Conservation (phyloP, 2,888 invertebrate genomes). For the Pinctada fucata region DNA sequence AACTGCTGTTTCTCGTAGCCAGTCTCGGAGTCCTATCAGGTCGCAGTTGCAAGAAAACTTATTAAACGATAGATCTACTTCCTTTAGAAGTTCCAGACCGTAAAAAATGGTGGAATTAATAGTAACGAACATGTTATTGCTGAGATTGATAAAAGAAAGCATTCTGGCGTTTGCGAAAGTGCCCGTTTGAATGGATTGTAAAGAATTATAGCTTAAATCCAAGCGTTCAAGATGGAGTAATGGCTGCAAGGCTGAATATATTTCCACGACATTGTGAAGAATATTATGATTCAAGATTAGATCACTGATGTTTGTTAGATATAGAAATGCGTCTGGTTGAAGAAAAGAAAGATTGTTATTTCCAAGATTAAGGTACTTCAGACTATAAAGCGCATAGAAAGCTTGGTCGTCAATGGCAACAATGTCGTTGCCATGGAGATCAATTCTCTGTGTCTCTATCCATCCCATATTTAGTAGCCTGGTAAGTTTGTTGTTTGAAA, state of each 20-base stretch:
- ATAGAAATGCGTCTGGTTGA: constrained; percentile 54
- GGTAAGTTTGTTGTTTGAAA: constrained; percentile 65
- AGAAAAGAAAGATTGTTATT: constrained; percentile 57
- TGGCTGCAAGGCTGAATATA: constrained; percentile 47
- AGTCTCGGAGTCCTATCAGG: constrained; percentile 61
- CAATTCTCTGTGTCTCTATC: constrained; percentile 53
- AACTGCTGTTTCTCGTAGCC: constrained; percentile 55
- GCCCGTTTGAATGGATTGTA: constrained; percentile 49
- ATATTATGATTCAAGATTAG: constrained; percentile 57
- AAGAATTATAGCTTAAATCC: constrained; percentile 64
- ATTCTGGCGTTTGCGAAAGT: constrained; percentile 53
- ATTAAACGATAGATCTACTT: constrained; percentile 65
- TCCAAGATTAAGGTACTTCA: constrained; percentile 59
- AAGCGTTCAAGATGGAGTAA: constrained; percentile 49
- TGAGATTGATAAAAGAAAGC: constrained; percentile 54
- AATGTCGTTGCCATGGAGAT: constrained; percentile 63
- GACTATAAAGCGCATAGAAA: constrained; percentile 60
- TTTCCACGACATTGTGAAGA: constrained; percentile 28
- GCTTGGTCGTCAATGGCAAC: constrained; percentile 53
- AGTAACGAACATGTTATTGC: constrained; percentile 54
- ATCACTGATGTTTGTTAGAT: constrained; percentile 53
- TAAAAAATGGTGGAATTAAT: constrained; percentile 55
- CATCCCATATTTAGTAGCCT: constrained; percentile 64
- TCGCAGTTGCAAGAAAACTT: constrained; percentile 69
- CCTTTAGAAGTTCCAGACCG: constrained; percentile 52